phyloP scores from a whole-genome alignment of 2,113 vertebrate species.

The Myrmecophaga tridactyla region DNA sequence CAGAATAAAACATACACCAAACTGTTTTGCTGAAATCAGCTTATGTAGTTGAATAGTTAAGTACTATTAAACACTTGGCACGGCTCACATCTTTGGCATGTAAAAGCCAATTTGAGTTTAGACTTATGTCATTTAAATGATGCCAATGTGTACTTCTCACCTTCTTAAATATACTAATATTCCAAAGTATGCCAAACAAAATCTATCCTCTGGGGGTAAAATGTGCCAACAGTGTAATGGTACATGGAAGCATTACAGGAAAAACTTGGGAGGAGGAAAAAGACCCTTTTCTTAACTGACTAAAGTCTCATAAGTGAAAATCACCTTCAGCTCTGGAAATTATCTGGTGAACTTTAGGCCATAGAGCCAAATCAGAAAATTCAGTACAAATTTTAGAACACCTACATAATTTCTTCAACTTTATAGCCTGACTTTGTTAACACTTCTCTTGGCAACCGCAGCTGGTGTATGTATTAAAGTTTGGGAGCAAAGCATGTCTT shows the following conservation, averaged over 20 bases:
- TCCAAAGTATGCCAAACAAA: slow-evolving; percentile 74
- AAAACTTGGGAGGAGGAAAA: slow-evolving; percentile 43
- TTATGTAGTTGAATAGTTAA: slow-evolving; percentile 57
- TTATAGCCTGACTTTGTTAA: slow-evolving; percentile 28
- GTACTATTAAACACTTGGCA: slow-evolving; percentile 73
- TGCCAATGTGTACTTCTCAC: slow-evolving; percentile 80
- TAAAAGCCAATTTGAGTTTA: slow-evolving; percentile 75
- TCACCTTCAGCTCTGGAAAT: slow-evolving; percentile 47
- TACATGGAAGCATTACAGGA: slow-evolving; percentile 55
- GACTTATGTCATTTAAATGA: slow-evolving; percentile 77
- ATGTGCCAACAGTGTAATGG: slow-evolving; percentile 71
- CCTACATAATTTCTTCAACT: slow-evolving; percentile 29
- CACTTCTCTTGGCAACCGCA: slow-evolving; percentile 38
- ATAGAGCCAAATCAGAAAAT: slow-evolving; percentile 49
- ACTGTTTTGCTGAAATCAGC: slow-evolving; percentile 61
- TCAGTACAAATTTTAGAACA: slow-evolving; percentile 48
- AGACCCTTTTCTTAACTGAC: slow-evolving; percentile 32
- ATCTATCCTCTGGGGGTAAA: slow-evolving; percentile 65
- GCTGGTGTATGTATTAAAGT: slow-evolving; percentile 42
- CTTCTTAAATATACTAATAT: slow-evolving; percentile 77
- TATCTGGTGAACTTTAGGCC: slow-evolving; percentile 27
- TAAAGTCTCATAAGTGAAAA: slow-evolving; percentile 33
- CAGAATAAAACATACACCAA: slow-evolving; percentile 48
- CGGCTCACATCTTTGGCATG: slow-evolving; percentile 68
- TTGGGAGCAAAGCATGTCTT: slow-evolving; percentile 3